phyloP scores from a whole-genome alignment of 2,888 invertebrate genomes.

The Tetrapedia diversipes region DNA sequence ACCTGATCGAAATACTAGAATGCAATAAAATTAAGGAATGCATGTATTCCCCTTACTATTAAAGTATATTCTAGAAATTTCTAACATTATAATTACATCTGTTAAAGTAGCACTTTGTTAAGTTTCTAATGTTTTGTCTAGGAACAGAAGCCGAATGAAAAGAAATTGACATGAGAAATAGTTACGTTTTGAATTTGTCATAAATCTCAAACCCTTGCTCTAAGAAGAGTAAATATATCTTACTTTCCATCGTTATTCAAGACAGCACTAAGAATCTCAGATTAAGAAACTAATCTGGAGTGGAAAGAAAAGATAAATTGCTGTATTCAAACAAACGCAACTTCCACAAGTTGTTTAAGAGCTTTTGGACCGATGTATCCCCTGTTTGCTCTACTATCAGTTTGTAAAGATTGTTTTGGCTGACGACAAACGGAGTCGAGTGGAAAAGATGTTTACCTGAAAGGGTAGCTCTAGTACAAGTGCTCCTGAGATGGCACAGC shows the following conservation, averaged over 20 bases:
- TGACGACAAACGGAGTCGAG: constrained; percentile 26
- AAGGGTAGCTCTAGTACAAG: constrained; percentile 17
- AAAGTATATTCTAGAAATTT: too few relatives aligned
- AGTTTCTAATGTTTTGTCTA: too few relatives aligned
- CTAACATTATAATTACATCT: too few relatives aligned
- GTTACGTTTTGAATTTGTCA: too few relatives aligned
- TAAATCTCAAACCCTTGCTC: background rate
- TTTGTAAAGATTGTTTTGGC: constrained; percentile 45
- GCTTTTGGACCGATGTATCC: background rate
- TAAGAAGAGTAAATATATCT: background rate
- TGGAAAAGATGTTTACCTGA: constrained; percentile 26
- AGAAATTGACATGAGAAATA: too few relatives aligned
- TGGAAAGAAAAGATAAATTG: background rate
- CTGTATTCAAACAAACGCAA: background rate
- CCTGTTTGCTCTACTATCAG: constrained; percentile 11
- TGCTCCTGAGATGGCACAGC: constrained; percentile 6
- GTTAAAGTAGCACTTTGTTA: too few relatives aligned
- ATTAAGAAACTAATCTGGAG: background rate
- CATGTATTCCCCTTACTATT: constrained; percentile 11
- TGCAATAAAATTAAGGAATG: constrained; percentile 22
- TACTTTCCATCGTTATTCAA: background rate
- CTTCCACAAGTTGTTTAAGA: background rate
- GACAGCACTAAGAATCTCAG: background rate
- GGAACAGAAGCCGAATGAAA: too few relatives aligned
- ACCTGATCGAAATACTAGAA: constrained; percentile 61